phyloP scores from a whole-genome alignment of 2,888 invertebrate genomes.

The Polymixis lichenea region DNA sequence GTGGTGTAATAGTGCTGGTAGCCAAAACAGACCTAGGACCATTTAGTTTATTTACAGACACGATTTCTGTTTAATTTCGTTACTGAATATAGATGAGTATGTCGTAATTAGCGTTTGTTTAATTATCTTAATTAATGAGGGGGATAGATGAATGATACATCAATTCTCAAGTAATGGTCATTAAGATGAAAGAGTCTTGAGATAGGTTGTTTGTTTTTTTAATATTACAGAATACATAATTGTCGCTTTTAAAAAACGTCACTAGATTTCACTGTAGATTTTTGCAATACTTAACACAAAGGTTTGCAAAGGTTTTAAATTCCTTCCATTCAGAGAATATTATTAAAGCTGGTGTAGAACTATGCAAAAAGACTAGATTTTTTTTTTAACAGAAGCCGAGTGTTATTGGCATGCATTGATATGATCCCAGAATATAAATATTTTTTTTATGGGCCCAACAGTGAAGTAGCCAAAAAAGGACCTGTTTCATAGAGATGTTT shows the following conservation, averaged over 20 bases:
- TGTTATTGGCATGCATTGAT: not conserved
- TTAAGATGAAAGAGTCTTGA: not conserved
- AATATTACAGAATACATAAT: not conserved
- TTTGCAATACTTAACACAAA: not conserved
- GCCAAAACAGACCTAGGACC: constrained; percentile 40
- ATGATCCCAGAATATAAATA: not conserved
- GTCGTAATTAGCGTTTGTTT: constrained; percentile 53
- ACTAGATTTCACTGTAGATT: not conserved
- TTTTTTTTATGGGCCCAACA: not conserved
- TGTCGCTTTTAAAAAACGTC: not conserved
- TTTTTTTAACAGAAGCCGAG: not conserved
- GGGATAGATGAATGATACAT: constrained; percentile 5
- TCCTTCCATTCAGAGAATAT: not conserved
- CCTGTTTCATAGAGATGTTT: not conserved
- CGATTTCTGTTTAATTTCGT: constrained; percentile 39
- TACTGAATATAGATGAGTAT: constrained; percentile 33
- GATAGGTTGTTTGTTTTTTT: not conserved
- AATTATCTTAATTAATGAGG: constrained; percentile 43
- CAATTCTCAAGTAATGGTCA: not conserved
- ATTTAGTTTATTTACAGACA: constrained; percentile 39
- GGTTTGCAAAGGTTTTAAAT: not conserved
- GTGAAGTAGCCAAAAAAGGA: not conserved
- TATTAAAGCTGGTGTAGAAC: not conserved
- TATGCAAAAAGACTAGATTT: not conserved
- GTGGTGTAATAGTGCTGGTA: constrained; percentile 6